phyloP scores from a whole-genome alignment of 2,113 vertebrate genomes.

The Globicephala melas region DNA sequence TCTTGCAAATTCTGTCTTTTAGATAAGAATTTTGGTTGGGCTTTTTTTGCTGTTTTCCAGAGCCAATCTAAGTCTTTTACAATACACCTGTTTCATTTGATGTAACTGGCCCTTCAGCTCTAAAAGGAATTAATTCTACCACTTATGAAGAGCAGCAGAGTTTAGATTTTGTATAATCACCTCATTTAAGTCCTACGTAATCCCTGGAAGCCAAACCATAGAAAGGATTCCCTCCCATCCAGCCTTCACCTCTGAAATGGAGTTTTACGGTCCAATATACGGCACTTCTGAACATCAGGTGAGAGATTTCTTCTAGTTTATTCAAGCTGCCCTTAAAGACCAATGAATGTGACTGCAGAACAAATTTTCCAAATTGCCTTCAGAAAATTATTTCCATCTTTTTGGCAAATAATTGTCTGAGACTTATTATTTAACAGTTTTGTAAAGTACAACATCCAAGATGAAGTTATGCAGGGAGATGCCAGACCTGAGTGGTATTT shows the following conservation, averaged over 20 bases:
- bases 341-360: not conserved
- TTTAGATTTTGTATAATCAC: not conserved
- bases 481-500: not conserved
- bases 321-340: not conserved
- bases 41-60: not conserved
- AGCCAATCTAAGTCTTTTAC: not conserved
- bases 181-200: not conserved
- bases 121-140: not conserved
- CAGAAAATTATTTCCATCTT: constrained; percentile 29
- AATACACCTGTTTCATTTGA: not conserved
- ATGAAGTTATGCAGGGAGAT: not conserved
- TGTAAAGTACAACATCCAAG: not conserved
- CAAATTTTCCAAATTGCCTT: constrained; percentile 3
- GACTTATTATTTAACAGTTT: constrained; percentile 29
- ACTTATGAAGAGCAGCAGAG: not conserved
- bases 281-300: not conserved
- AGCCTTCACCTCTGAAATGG: not conserved
- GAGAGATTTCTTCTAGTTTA: not conserved
- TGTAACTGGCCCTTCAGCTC: not conserved
- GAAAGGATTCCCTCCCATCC: not conserved
- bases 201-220: not conserved
- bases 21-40: not conserved
- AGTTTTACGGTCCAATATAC: not conserved
- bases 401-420: not conserved
- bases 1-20: not conserved